These are phyloP conservation scores for Probaryconus sp. DNA, from an alignment of 1,140 invertebrate species.

Conservation along the genomic window DNA sequence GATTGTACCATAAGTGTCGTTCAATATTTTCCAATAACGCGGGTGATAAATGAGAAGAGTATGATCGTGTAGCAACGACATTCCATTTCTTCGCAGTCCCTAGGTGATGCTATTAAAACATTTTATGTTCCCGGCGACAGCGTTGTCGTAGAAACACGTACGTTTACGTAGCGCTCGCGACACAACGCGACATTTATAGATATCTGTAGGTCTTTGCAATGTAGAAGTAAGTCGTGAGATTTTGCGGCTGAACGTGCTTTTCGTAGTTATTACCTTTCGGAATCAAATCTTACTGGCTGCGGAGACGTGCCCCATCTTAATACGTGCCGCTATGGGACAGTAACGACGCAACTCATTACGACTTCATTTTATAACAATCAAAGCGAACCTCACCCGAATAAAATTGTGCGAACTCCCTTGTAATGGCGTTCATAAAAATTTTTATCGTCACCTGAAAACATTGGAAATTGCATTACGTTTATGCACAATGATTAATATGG, in stretches of 20 bases:
- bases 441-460: too few species aligned
- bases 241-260: conserved; percentile 65
- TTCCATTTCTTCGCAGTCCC: conserved; percentile 56
- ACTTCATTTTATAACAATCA: conserved; percentile 56
- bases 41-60: conserved; percentile 26
- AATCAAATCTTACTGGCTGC: conserved; percentile 65
- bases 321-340: conserved; percentile 45
- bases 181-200: conserved; percentile 32
- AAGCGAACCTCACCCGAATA: conserved; percentile 9
- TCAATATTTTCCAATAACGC: too few species aligned
- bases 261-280: conserved; percentile 65
- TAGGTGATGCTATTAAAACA: conserved; percentile 39
- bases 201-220: conserved; percentile 28
- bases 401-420: neutral
- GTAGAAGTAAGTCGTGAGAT: conserved; percentile 58
- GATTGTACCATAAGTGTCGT: conserved; percentile 2
- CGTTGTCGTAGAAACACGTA: conserved; percentile 41
- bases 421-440: too few species aligned
- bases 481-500: too few species aligned
- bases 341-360: conserved; percentile 60
- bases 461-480: too few species aligned
- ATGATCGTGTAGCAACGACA: conserved; percentile 15
- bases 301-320: conserved; percentile 66
- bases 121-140: conserved; percentile 56
- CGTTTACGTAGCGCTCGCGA: conserved; percentile 21